Evolutionary conservation across 2,113 vertebrate genomes (phyloP).

Genomic region (Chlorodrepanis virens): DNA sequence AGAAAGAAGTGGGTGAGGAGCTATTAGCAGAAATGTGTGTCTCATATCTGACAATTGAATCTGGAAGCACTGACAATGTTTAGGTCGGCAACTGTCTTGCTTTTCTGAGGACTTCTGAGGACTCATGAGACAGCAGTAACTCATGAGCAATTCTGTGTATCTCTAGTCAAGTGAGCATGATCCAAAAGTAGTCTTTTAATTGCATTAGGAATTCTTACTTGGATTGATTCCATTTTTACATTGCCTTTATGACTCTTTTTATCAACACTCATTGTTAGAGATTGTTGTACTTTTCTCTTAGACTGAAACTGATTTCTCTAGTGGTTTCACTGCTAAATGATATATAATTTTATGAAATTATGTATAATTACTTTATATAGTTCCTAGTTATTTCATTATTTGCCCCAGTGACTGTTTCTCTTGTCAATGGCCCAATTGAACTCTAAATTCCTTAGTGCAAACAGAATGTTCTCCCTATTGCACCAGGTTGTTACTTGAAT

Average conservation of each 20-base stretch:
- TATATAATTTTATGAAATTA: neutral
- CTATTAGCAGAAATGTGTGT: neutral
- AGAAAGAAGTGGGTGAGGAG: neutral
- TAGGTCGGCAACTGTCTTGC: neutral
- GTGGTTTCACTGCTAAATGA: neutral
- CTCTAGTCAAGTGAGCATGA: neutral
- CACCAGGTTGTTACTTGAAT: neutral
- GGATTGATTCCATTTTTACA: neutral
- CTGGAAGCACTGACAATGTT: neutral
- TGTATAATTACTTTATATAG: neutral
- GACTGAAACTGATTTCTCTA: neutral
- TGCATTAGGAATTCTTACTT: neutral
- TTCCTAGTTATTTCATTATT: neutral
- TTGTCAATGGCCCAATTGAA: neutral
- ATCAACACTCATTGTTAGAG: neutral
- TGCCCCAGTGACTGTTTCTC: neutral
- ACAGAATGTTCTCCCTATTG: neutral
- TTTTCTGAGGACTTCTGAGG: neutral
- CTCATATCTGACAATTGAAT: neutral
- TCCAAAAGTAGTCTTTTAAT: neutral
- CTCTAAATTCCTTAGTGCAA: neutral
- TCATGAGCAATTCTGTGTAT: neutral
- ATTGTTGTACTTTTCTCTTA: neutral
- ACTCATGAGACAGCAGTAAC: neutral
- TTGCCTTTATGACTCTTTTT: neutral